A percentile compares a stretch with the other conserved stretches of the same genome.
These are phyloP conservation scores for Periophthalmodon schlosseri DNA, from an alignment of 2,113 vertebrate species.

Conservation along the genomic window DNA sequence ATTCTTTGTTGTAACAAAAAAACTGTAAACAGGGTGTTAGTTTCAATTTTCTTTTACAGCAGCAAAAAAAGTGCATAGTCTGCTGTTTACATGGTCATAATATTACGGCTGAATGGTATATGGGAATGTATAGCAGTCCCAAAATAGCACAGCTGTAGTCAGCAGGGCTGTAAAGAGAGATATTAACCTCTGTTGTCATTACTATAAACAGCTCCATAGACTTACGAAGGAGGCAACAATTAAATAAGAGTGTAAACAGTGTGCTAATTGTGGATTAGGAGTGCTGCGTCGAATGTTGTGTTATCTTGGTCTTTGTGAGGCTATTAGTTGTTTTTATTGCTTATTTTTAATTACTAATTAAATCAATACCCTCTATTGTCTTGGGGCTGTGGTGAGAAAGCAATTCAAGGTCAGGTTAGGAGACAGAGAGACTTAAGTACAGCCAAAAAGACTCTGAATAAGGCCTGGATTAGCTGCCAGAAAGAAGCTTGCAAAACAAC, in stretches of 20 bases:
- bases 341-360: constrained; percentile 36
- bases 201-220: constrained; percentile 23
- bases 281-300: constrained; percentile 19
- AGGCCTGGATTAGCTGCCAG: neutral
- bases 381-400: constrained; percentile 15
- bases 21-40: no score
- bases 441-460: constrained; percentile 9
- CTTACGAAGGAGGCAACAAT: constrained; percentile 40
- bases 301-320: constrained; percentile 16
- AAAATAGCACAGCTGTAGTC: constrained; percentile 14
- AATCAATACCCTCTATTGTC: constrained; percentile 38
- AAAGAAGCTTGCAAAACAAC: neutral
- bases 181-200: constrained; percentile 25
- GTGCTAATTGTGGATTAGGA: constrained; percentile 45
- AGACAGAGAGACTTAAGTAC: constrained; percentile 9
- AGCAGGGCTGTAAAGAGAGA: constrained; percentile 28
- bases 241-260: constrained; percentile 35
- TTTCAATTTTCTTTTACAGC: no score
- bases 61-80: no score
- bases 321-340: constrained; percentile 29
- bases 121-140: constrained; percentile 12
- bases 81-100: neutral
- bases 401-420: constrained; percentile 23
- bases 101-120: constrained; percentile 5
- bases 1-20: no score